Percentiles rank a stretch among this genome's conserved stretches.
Conservation (phyloP, 2,113 vertebrate species). For the Aix galericulata region DNA sequence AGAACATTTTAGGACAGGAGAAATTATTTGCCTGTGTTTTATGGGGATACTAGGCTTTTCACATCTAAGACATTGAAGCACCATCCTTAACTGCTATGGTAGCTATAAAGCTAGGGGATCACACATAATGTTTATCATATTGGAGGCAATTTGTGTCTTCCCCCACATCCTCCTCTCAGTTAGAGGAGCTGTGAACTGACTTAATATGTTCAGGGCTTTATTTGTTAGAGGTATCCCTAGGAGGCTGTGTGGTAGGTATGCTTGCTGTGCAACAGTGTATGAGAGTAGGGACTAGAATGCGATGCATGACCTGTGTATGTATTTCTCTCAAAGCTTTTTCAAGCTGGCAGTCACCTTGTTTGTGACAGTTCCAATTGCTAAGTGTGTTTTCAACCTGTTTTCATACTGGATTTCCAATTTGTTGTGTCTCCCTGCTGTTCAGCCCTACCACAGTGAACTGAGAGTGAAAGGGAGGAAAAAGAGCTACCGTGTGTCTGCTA, state of each 20-base stretch:
- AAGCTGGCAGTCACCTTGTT: background rate
- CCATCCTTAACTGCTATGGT: background rate
- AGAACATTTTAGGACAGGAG: background rate
- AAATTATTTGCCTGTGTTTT: background rate
- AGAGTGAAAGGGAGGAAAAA: background rate
- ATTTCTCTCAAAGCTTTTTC: background rate
- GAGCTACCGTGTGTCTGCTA: background rate
- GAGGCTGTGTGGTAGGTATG: background rate
- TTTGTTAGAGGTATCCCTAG: background rate
- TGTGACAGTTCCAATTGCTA: background rate
- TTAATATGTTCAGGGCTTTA: background rate
- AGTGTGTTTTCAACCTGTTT: background rate
- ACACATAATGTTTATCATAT: background rate
- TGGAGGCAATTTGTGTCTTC: background rate
- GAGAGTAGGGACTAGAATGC: background rate
- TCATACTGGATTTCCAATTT: background rate
- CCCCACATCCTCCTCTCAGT: background rate
- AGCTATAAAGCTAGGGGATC: background rate
- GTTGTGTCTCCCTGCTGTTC: background rate
- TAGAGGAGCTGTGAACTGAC: background rate
- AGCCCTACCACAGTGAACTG: background rate
- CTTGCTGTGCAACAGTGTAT: background rate
- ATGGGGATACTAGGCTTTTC: background rate
- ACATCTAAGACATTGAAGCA: background rate
- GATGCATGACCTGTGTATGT: background rate